A percentile compares a stretch with the other conserved stretches of the same genome.
phyloP scores from a whole-genome alignment of 1,140 invertebrate genomes.

The Cryptotermes secundus region DNA sequence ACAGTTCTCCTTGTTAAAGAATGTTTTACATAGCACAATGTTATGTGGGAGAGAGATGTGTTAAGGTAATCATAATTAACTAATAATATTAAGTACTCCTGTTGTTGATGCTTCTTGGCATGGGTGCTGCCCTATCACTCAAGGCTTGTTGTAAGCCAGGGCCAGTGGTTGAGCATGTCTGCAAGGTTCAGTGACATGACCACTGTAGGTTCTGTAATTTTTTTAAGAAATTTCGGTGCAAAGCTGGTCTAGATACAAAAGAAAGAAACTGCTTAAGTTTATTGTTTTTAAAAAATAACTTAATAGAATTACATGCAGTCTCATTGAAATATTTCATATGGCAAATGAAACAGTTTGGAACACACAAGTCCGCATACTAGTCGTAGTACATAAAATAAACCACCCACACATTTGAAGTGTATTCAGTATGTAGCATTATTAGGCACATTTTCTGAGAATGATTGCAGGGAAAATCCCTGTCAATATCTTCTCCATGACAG shows the following conservation, averaged over 20 bases:
- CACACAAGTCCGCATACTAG: conserved; percentile 11
- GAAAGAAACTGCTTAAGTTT: conserved; percentile 15
- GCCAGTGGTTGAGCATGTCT: background rate
- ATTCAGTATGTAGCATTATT: background rate
- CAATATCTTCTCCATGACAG: conserved; percentile 15
- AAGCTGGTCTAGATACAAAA: conserved; percentile 33
- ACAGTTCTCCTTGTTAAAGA: conserved; percentile 18
- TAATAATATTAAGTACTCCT: conserved; percentile 28
- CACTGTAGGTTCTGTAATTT: conserved; percentile 20
- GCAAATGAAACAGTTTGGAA: conserved; percentile 22
- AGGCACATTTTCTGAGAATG: conserved; percentile 16
- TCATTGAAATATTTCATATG: conserved; percentile 24
- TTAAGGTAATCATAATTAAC: conserved; percentile 30
- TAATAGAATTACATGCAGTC: conserved; percentile 24
- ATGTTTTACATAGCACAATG: conserved; percentile 25
- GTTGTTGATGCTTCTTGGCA: conserved; percentile 30
- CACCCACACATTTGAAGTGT: background rate
- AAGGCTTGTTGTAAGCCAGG: background rate
- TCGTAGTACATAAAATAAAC: background rate
- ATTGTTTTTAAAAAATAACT: conserved; percentile 30
- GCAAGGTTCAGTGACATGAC: background rate
- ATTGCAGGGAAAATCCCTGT: conserved; percentile 12
- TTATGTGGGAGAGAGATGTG: conserved; percentile 27
- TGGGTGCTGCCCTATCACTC: conserved; percentile 9
- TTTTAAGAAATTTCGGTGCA: conserved; percentile 25